phyloP scores from a whole-genome alignment of 2,797 vertebrate species.

The Peromyscus eremicus region DNA sequence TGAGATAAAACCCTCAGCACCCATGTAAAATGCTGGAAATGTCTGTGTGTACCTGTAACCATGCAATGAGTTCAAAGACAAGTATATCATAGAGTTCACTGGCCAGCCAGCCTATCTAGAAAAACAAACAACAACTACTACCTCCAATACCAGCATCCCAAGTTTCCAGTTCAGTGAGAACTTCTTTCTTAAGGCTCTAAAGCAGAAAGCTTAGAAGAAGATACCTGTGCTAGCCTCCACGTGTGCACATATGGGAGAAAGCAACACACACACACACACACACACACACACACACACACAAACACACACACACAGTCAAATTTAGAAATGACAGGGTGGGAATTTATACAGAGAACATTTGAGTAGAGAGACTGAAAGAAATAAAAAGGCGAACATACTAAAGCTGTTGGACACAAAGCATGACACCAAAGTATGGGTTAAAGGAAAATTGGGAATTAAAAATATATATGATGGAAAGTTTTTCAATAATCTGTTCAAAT shows the following conservation, averaged over 20 bases:
- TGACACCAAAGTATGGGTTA: background rate
- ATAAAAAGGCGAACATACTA: background rate
- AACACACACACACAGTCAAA: background rate
- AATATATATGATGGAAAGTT: background rate
- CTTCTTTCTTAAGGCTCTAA: background rate
- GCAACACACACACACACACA: background rate
- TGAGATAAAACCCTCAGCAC: background rate
- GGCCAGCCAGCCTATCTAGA: background rate
- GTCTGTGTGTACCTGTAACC: background rate
- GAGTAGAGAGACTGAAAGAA: background rate
- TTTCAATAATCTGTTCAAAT: background rate
- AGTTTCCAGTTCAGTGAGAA: background rate
- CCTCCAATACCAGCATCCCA: background rate
- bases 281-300: background rate
- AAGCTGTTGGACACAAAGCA: background rate
- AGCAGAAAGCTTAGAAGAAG: background rate
- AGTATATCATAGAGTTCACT: background rate
- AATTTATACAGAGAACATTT: background rate
- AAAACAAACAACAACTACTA: background rate
- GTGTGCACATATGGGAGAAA: background rate
- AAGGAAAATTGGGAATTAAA: background rate
- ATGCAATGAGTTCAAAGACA: background rate
- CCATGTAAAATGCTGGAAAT: background rate
- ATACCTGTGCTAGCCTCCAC: background rate
- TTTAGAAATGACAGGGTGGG: background rate